Evolutionary conservation across 1,140 invertebrate genomes (phyloP), one percentile per base, ranked within the genome.

Genomic region (Oncopodura yosiiana): DNA sequence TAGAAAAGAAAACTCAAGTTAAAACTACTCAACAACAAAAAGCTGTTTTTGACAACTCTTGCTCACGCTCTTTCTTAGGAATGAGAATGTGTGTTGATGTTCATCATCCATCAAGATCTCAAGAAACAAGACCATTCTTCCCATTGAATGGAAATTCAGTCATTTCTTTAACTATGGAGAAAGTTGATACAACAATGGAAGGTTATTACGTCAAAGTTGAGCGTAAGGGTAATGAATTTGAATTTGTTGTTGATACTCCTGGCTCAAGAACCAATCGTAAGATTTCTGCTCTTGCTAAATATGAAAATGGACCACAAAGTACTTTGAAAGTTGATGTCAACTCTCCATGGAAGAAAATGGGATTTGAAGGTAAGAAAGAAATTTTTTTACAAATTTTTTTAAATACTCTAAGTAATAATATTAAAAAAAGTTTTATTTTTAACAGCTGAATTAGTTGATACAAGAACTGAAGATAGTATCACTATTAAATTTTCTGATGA

Each of bases 51-150:
- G 69, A 60, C 83, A 86, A 64, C 68, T 38, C 46, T 12, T 58
- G 56, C 42, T 32, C 49, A 14, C 49, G 27, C 21, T n/a, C 41
- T 0, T 32, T 86, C 4, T 60, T 84, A 19, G 86, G 86, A 1
- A 37, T 87, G 1, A 82, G 80, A 1, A 64, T 86, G 26, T 88
- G 85, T 63, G 80, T 76, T 29, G 73, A 81, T 50, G 58, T 84
- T 2, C 71, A 73, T 1, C 69, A 76, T 46, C 80, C 81, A 2
- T 66, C 70, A 69, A 69, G 66, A 14, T 54, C 29, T 39, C 70
- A 69, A 21, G 71, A 78, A 14, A 67, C 72, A 19, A 74, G 73
- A 8, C 73, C 77, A 8, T 73, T 72, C 4, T 83, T 77, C 67
- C 81, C 81, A 1, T 64, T 85, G 0, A 77, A 75, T 58, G 83